A percentile compares a stretch with the other conserved stretches of the same genome.
Conservation (phyloP, 1,140 invertebrate species). For the Pantala flavescens region DNA sequence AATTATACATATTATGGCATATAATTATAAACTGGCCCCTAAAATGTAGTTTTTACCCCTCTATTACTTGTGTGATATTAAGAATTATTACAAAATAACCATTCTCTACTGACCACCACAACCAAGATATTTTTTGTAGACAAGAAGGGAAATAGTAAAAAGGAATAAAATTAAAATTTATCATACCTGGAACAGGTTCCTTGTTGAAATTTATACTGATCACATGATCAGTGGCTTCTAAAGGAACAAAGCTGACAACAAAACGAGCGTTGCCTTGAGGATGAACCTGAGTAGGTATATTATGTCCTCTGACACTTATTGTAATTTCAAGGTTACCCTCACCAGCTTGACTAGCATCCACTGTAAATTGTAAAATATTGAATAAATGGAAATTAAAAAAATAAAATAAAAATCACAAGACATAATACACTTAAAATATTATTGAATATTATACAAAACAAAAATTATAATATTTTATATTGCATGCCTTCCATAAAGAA, state of each 20-base stretch:
- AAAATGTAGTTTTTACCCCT: too few relatives aligned
- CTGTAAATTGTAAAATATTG: constrained; percentile 35
- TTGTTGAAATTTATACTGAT: constrained; percentile 97
- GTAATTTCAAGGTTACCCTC: constrained; percentile 97
- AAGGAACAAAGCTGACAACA: constrained; percentile 89
- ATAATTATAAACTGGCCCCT: too few relatives aligned
- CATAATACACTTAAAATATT: too few relatives aligned
- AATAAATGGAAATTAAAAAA: constrained; percentile 14
- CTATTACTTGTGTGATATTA: too few relatives aligned
- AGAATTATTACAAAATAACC: too few relatives aligned
- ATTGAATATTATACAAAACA: constrained; percentile 12
- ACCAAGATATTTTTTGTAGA: too few relatives aligned
- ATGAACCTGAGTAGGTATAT: constrained; percentile 95
- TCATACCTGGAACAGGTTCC: constrained; percentile 50
- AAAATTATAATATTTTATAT: too few relatives aligned
- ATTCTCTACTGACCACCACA: too few relatives aligned
- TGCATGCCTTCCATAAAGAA: too few relatives aligned
- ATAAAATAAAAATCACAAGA: too few relatives aligned
- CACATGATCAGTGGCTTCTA: constrained; percentile 85
- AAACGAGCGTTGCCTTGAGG: constrained; percentile 81
- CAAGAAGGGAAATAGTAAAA: too few relatives aligned
- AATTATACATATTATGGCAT: too few relatives aligned
- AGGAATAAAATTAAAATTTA: background rate
- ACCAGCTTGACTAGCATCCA: constrained; percentile 91
- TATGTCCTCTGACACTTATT: constrained; percentile 83